Evolutionary conservation across 2,888 invertebrate species (phyloP).

Genomic region (Eupithecia dodoneata): DNA sequence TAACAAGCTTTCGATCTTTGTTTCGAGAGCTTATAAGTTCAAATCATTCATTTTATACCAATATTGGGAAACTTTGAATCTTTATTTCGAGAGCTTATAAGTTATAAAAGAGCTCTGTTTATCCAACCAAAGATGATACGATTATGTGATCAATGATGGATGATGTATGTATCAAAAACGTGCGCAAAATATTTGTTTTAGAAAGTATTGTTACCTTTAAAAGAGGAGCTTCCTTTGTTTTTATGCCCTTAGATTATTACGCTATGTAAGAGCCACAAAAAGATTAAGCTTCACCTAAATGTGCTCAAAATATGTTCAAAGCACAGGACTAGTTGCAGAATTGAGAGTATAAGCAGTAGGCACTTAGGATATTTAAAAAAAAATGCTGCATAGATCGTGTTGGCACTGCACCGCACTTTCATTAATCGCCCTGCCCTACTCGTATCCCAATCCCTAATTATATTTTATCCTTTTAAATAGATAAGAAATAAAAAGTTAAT

Average conservation of each 20-base stretch:
- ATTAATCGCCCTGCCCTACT: conserved; percentile 22
- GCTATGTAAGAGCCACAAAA: conserved; percentile 1
- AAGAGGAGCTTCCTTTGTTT: neutral
- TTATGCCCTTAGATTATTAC: neutral
- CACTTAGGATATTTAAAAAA: conserved; percentile 4
- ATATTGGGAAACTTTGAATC: neutral
- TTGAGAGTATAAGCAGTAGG: conserved; percentile 18
- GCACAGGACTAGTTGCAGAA: conserved; percentile 23
- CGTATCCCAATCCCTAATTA: neutral
- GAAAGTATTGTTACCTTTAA: neutral
- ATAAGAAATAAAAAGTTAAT: no score
- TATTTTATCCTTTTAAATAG: no score
- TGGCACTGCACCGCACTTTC: conserved; percentile 42
- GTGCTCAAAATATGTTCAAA: conserved; percentile 3
- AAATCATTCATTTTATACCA: neutral
- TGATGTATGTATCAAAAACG: neutral
- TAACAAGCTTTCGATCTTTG: neutral
- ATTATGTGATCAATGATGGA: neutral
- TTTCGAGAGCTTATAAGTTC: neutral
- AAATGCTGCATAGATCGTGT: conserved; percentile 46
- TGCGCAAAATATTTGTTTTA: neutral
- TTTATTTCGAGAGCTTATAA: neutral
- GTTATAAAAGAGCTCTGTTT: neutral
- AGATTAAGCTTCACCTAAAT: conserved; percentile 8
- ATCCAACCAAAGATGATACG: neutral